These are phyloP conservation scores for Philhelius pedissequus DNA, from an alignment of 2,888 invertebrate species.

Conservation along the genomic window DNA sequence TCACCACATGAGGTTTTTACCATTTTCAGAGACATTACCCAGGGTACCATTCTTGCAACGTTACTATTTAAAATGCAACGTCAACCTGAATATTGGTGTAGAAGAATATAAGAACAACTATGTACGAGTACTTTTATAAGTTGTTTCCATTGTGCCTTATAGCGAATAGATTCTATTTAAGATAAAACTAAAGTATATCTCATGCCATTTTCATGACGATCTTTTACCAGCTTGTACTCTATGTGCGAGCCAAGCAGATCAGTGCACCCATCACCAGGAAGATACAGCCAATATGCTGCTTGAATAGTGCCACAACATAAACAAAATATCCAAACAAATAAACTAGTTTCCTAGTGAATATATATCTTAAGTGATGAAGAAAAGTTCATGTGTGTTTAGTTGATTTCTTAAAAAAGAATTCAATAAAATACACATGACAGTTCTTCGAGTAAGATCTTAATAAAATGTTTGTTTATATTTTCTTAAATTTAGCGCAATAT, in stretches of 20 bases:
- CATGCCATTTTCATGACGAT: constrained; percentile 47
- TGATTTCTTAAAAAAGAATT: background rate
- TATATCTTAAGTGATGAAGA: constrained; percentile 26
- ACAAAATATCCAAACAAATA: constrained; percentile 35
- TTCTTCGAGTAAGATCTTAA: background rate
- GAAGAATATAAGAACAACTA: background rate
- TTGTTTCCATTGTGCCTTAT: constrained; percentile 30
- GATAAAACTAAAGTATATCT: constrained; percentile 54
- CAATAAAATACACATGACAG: background rate
- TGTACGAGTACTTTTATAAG: background rate
- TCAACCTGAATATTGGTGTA: constrained; percentile 25
- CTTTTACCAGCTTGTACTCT: background rate
- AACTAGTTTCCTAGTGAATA: constrained; percentile 41
- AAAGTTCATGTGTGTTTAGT: constrained; percentile 23
- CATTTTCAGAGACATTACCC: constrained; percentile 17
- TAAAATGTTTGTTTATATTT: background rate
- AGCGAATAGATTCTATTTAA: constrained; percentile 52
- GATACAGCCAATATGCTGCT: background rate
- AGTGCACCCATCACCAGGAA: background rate
- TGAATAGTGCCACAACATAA: background rate
- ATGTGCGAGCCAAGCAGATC: background rate
- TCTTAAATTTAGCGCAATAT: background rate
- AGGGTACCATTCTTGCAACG: constrained; percentile 33
- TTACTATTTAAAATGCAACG: constrained; percentile 4
- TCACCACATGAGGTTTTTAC: background rate